These are phyloP conservation scores for Drosophila colorata DNA, from an alignment of 2,888 invertebrate species.

Conservation along the genomic window DNA sequence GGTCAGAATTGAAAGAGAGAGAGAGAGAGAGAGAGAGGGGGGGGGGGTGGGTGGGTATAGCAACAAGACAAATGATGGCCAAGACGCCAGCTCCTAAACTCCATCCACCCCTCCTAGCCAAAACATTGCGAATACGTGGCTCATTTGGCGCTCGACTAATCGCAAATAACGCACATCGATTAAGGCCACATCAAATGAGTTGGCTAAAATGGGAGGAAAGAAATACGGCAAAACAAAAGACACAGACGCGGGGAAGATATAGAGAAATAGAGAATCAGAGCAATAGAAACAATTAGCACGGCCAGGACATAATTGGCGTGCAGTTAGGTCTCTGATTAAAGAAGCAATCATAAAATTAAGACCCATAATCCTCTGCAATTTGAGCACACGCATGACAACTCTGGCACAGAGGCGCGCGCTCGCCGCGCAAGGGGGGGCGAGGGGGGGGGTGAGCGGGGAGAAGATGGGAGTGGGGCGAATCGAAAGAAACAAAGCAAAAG, in stretches of 20 bases:
- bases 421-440: background rate
- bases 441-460: background rate
- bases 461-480: background rate
- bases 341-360: conserved; percentile 79
- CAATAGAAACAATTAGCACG: conserved; percentile 76
- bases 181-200: conserved; percentile 56
- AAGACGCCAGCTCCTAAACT: background rate
- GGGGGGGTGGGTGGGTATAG: background rate
- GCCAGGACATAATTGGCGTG: conserved; percentile 73
- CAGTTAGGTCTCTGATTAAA: conserved; percentile 78
- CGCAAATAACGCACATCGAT: conserved; percentile 68
- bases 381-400: conserved; percentile 57
- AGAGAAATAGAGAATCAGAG: conserved; percentile 21
- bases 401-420: conserved; percentile 6
- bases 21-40: too few species aligned
- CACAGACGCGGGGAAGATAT: background rate
- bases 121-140: conserved; percentile 49
- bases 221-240: conserved; percentile 1
- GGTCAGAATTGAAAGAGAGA: too few species aligned
- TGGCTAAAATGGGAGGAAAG: conserved; percentile 37
- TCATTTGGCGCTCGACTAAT: conserved; percentile 70
- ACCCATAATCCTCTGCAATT: conserved; percentile 78
- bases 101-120: background rate
- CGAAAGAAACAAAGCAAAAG: conserved; percentile 41
- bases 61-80: conserved; percentile 19